Conservation (phyloP, 2,888 invertebrate genomes). For the Tachystola acroxantha region DNA sequence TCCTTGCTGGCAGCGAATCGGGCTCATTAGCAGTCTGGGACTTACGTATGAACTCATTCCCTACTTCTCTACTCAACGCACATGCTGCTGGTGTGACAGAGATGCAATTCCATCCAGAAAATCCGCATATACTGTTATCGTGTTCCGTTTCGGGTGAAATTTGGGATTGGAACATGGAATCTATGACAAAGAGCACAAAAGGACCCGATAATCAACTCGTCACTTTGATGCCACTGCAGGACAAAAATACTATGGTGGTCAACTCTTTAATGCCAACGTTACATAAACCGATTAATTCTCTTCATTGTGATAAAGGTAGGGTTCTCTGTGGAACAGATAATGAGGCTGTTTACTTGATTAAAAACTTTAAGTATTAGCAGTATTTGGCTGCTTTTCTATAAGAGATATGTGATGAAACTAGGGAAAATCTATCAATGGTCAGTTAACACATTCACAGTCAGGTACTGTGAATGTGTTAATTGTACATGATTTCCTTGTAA, state of each 20-base stretch:
- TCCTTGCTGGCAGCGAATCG: slow-evolving; percentile 90
- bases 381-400: no score
- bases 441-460: no score
- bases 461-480: no score
- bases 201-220: slow-evolving; percentile 57
- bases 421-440: no score
- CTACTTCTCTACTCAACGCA: slow-evolving; percentile 89
- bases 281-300: slow-evolving; percentile 88
- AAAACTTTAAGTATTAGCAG: slow-evolving; percentile 76
- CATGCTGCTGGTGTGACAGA: slow-evolving; percentile 88
- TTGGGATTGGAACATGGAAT: slow-evolving; percentile 92
- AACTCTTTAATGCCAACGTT: slow-evolving; percentile 85
- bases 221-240: slow-evolving; percentile 84
- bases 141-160: slow-evolving; percentile 90
- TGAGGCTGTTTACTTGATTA: slow-evolving; percentile 91
- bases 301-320: slow-evolving; percentile 86
- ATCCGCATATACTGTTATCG: slow-evolving; percentile 90
- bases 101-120: slow-evolving; percentile 90
- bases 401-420: no score
- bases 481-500: no score
- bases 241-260: slow-evolving; percentile 83
- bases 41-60: slow-evolving; percentile 88
- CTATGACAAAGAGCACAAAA: slow-evolving; percentile 55
- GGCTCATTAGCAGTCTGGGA: slow-evolving; percentile 95
- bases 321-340: slow-evolving; percentile 92